Conservation (phyloP, 2,113 vertebrate genomes). For the Dicerorhinus sumatrensis region DNA sequence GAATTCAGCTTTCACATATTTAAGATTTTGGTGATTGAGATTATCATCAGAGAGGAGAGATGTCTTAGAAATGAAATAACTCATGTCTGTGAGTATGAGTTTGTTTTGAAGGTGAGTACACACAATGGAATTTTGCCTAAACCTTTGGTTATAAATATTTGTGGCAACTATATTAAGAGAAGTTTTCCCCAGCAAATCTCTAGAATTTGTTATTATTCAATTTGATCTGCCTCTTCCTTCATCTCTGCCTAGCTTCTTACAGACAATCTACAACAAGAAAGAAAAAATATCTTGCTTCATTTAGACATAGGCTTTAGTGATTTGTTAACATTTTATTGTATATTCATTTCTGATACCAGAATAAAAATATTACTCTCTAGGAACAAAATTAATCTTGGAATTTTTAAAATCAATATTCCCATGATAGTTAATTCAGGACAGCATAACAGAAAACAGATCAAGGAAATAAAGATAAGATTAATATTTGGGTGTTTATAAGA, state of each 20-base stretch:
- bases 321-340: slow-evolving; percentile 11
- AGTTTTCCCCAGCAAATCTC: background rate
- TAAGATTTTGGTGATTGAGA: slow-evolving; percentile 33
- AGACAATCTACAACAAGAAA: background rate
- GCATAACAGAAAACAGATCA: background rate
- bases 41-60: background rate
- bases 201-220: background rate
- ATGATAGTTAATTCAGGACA: background rate
- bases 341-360: background rate
- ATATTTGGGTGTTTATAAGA: background rate
- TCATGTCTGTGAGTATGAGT: background rate
- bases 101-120: background rate
- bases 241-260: background rate
- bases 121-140: background rate
- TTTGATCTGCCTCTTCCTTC: slow-evolving; percentile 11
- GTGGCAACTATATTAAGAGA: background rate
- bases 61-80: slow-evolving; percentile 28
- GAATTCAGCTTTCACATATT: slow-evolving; percentile 6
- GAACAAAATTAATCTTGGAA: slow-evolving; percentile 25
- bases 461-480: background rate
- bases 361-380: background rate
- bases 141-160: background rate
- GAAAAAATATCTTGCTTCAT: background rate
- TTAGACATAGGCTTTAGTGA: background rate
- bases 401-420: slow-evolving; percentile 24